These are phyloP conservation scores for Callitettix versicolor DNA, from an alignment of 1,140 invertebrate genomes.

Conservation along the genomic window DNA sequence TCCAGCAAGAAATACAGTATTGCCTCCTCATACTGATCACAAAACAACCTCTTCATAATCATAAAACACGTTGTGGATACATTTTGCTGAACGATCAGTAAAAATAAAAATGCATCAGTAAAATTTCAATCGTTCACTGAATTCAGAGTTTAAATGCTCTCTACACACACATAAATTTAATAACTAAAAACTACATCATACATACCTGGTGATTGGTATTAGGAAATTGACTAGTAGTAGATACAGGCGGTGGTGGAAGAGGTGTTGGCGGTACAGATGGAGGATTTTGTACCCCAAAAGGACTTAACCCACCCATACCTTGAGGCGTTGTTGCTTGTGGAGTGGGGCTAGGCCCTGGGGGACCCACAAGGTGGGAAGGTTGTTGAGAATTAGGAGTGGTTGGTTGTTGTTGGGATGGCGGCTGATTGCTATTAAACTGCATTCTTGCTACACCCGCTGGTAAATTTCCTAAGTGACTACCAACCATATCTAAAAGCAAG, in stretches of 20 bases:
- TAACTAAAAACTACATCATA: no score
- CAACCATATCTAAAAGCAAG: neutral
- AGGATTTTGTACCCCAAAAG: slow-evolving; percentile 14
- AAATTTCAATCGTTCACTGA: no score
- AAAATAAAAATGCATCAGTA: no score
- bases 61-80: no score
- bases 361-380: slow-evolving; percentile 3
- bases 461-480: neutral
- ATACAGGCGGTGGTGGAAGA: slow-evolving; percentile 15
- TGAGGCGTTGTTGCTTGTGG: neutral
- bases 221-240: slow-evolving; percentile 25
- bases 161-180: no score
- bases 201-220: slow-evolving; percentile 20
- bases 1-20: no score
- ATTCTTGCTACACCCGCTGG: neutral
- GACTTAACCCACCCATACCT: slow-evolving; percentile 10
- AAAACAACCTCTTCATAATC: no score
- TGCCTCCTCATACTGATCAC: no score
- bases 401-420: slow-evolving; percentile 5
- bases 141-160: no score
- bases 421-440: slow-evolving; percentile 10
- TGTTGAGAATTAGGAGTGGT: slow-evolving; percentile 10
- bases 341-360: slow-evolving; percentile 10
- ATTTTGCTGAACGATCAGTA: no score
- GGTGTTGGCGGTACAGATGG: slow-evolving; percentile 17